Conservation (phyloP, 2,888 invertebrate genomes). For the Drosophila differens region DNA sequence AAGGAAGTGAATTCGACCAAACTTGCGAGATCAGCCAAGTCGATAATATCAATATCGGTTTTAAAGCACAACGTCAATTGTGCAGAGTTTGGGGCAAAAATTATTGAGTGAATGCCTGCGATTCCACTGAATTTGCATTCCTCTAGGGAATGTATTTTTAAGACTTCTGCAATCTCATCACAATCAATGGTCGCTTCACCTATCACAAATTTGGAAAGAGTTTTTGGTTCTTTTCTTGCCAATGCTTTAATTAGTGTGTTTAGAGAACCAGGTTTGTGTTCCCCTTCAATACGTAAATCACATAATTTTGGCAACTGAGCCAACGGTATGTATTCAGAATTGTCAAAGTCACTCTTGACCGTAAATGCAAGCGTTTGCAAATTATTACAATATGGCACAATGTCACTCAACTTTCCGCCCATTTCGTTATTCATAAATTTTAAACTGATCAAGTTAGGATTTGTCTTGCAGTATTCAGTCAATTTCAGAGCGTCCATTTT, state of each 20-base stretch:
- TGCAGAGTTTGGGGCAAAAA: background rate
- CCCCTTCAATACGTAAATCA: background rate
- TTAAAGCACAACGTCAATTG: background rate
- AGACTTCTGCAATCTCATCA: background rate
- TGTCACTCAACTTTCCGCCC: background rate
- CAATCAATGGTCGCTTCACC: background rate
- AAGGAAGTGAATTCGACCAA: background rate
- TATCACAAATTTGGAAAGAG: background rate
- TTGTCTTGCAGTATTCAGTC: background rate
- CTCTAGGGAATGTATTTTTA: background rate
- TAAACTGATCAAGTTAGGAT: background rate
- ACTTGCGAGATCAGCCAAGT: background rate
- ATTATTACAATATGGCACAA: conserved; percentile 2
- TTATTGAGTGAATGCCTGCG: background rate
- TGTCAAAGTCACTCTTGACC: background rate
- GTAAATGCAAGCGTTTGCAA: background rate
- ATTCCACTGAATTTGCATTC: background rate
- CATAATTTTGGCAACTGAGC: background rate
- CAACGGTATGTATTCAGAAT: background rate
- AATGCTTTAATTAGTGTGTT: background rate
- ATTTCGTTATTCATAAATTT: background rate
- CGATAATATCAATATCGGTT: background rate
- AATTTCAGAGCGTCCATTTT: background rate
- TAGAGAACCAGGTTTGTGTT: background rate
- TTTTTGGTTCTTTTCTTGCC: background rate